Conservation (phyloP, 2,797 vertebrate species). For the Nannoperca australis region DNA sequence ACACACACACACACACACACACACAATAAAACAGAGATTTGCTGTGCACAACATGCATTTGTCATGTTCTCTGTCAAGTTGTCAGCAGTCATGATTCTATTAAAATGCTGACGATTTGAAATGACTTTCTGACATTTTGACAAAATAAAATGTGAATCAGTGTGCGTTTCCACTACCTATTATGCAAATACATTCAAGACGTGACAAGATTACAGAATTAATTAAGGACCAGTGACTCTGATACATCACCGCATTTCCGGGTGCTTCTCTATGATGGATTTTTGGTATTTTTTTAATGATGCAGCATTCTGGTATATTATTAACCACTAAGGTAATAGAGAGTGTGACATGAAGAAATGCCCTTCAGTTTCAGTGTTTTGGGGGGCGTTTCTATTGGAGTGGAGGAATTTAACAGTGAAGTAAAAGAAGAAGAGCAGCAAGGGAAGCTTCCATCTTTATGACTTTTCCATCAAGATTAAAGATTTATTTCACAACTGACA, state of each 20-base stretch:
- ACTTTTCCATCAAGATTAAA: not conserved
- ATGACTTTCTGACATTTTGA: not conserved
- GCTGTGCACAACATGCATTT: not conserved
- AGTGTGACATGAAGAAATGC: not conserved
- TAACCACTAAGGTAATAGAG: not conserved
- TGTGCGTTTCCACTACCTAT: not conserved
- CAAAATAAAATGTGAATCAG: constrained; percentile 5
- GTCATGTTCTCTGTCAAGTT: constrained; percentile 16
- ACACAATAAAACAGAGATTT: constrained; percentile 19
- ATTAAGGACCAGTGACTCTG: not conserved
- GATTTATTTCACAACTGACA: not conserved
- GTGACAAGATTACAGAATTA: not conserved
- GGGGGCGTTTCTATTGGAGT: not conserved
- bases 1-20: no score
- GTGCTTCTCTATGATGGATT: not conserved
- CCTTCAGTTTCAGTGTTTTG: not conserved
- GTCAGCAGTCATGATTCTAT: not conserved
- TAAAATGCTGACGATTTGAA: not conserved
- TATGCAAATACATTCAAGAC: not conserved
- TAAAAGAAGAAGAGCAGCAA: not conserved
- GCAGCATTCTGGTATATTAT: not conserved
- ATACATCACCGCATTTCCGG: not conserved
- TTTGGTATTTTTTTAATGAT: not conserved
- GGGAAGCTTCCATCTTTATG: not conserved
- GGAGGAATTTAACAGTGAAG: not conserved